Evolutionary conservation across 53 echinoderm and acorn worm species (phyloP).

Genomic region (Temnopleurus reevesii): DNA sequence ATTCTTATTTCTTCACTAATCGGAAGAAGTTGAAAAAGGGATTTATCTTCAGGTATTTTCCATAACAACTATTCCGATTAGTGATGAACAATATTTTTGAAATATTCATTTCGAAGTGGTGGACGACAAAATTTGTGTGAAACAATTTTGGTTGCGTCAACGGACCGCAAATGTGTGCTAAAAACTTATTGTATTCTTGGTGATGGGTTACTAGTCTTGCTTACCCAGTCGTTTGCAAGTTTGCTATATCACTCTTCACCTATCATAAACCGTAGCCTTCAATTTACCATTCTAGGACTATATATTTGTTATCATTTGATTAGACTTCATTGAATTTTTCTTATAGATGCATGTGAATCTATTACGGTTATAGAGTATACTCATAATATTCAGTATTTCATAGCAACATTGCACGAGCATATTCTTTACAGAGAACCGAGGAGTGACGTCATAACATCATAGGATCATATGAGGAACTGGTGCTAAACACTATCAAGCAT

Average conservation of each 20-base stretch:
- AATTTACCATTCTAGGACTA: no score
- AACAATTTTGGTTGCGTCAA: neutral
- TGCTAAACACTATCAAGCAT: no score
- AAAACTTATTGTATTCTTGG: slow-evolving; percentile 59
- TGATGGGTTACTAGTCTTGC: slow-evolving; percentile 47
- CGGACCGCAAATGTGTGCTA: slow-evolving; percentile 45
- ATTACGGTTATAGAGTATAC: no score
- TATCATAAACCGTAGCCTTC: neutral
- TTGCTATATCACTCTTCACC: slow-evolving; percentile 17
- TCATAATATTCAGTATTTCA: no score
- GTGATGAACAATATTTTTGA: neutral
- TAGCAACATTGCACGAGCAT: no score
- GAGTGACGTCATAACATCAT: no score
- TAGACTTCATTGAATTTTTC: neutral
- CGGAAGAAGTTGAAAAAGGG: neutral
- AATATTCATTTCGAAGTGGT: neutral
- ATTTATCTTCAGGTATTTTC: neutral
- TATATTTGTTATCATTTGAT: neutral
- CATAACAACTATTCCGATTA: neutral
- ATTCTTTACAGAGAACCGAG: no score
- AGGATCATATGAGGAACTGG: no score
- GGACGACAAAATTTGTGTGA: neutral
- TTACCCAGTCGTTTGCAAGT: slow-evolving; percentile 36
- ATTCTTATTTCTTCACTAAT: neutral
- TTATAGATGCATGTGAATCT: neutral